These are phyloP conservation scores for Pollenia labialis DNA, from an alignment of 2,888 invertebrate genomes.

Conservation along the genomic window DNA sequence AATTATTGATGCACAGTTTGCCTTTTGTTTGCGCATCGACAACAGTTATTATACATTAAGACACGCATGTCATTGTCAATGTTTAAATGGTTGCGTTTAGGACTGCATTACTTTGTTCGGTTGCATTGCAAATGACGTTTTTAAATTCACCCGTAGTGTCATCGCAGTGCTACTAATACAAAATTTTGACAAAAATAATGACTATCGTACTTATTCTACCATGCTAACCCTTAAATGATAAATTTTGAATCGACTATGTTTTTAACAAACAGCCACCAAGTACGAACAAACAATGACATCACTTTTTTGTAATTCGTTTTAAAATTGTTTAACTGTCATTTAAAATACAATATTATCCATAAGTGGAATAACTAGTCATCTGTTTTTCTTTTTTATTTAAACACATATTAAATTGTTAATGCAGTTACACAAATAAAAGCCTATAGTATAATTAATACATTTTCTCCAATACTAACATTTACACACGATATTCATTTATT, in stretches of 20 bases:
- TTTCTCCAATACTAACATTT: not conserved
- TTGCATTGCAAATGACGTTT: too few species aligned
- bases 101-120: too few species aligned
- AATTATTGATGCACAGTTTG: too few species aligned
- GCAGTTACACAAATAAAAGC: conserved; percentile 24
- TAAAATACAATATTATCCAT: conserved; percentile 31
- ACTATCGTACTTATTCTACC: too few species aligned
- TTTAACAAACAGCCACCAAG: not conserved
- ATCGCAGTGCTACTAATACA: too few species aligned
- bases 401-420: conserved; percentile 32
- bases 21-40: too few species aligned
- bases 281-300: conserved; percentile 30
- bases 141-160: too few species aligned
- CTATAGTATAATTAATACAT: conserved; percentile 1
- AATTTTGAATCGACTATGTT: conserved; percentile 6
- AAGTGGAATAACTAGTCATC: conserved; percentile 34
- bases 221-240: not conserved
- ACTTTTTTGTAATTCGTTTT: conserved; percentile 18
- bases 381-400: conserved; percentile 5
- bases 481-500: too few species aligned
- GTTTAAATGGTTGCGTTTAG: too few species aligned
- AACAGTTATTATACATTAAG: too few species aligned
- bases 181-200: too few species aligned
- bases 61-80: too few species aligned
- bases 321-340: conserved; percentile 19